These are phyloP conservation scores for Lamellibrachia luymesi DNA, from an alignment of 1,140 invertebrate species.

Conservation along the genomic window DNA sequence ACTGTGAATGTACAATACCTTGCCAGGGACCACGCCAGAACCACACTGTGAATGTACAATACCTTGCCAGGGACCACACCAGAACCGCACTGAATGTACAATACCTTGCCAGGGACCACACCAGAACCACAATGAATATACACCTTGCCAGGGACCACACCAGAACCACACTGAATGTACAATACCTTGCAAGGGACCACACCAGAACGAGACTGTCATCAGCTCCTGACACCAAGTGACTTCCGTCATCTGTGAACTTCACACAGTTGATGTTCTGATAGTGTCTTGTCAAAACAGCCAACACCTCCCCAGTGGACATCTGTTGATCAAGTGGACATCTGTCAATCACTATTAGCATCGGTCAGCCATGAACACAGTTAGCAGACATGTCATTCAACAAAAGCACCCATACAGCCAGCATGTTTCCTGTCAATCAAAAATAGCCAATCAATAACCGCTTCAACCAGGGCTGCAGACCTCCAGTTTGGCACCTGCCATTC, in stretches of 20 bases:
- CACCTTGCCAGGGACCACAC: too few species aligned
- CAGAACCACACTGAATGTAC: too few species aligned
- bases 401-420: not conserved
- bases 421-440: not conserved
- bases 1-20: too few species aligned
- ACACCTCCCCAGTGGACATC: slow-evolving; percentile 70
- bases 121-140: too few species aligned
- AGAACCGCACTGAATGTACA: too few species aligned
- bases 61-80: too few species aligned
- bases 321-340: slow-evolving; percentile 45
- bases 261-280: slow-evolving; percentile 77
- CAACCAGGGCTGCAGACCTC: not conserved
- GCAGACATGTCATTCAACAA: not conserved
- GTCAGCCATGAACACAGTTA: not conserved
- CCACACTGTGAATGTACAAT: too few species aligned
- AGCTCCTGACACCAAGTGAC: slow-evolving; percentile 71
- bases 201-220: slow-evolving; percentile 81
- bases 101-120: too few species aligned
- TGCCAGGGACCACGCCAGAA: too few species aligned
- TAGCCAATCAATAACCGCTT: not conserved
- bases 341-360: slow-evolving; percentile 2
- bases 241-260: slow-evolving; percentile 72
- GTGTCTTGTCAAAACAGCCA: slow-evolving; percentile 72
- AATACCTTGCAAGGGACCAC: slow-evolving; percentile 65
- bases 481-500: too few species aligned